phyloP scores from a whole-genome alignment of 2,888 invertebrate species.

The Dorcus hopei region DNA sequence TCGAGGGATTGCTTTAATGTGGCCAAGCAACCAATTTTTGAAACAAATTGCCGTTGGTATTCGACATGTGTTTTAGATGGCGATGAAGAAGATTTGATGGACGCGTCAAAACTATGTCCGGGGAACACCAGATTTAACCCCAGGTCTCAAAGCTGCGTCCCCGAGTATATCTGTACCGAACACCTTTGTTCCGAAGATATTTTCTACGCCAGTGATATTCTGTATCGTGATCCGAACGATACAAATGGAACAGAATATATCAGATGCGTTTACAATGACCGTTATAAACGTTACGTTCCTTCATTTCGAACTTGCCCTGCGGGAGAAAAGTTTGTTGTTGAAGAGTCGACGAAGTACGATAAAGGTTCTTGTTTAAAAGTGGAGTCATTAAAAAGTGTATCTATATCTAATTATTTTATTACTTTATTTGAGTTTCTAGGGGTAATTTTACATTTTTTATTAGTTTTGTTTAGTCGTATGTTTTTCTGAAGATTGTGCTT shows the following conservation, averaged over 20 bases:
- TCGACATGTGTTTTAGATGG: not conserved
- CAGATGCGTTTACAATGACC: conserved; percentile 39
- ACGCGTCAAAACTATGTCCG: not conserved
- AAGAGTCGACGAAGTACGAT: no score
- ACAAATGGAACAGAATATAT: conserved; percentile 6
- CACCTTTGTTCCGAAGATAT: not conserved
- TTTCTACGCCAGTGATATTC: not conserved
- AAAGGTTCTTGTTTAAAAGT: no score
- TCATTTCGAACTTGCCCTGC: not conserved
- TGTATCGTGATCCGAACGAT: not conserved
- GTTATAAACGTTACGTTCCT: not conserved
- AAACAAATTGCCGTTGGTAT: conserved; percentile 8
- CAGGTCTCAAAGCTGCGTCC: conserved; percentile 6
- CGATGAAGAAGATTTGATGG: no score
- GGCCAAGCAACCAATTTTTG: conserved; percentile 1
- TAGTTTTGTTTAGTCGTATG: no score
- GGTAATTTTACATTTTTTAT: no score
- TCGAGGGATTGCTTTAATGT: not conserved
- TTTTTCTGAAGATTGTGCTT: no score
- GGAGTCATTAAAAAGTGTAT: no score
- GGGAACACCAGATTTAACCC: conserved; percentile 1
- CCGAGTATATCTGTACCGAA: conserved; percentile 8
- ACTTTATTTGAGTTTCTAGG: no score
- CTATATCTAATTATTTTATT: no score
- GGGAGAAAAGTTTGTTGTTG: no score